Conservation (phyloP, 1,140 invertebrate species). For the Cheumatopsyche charites region DNA sequence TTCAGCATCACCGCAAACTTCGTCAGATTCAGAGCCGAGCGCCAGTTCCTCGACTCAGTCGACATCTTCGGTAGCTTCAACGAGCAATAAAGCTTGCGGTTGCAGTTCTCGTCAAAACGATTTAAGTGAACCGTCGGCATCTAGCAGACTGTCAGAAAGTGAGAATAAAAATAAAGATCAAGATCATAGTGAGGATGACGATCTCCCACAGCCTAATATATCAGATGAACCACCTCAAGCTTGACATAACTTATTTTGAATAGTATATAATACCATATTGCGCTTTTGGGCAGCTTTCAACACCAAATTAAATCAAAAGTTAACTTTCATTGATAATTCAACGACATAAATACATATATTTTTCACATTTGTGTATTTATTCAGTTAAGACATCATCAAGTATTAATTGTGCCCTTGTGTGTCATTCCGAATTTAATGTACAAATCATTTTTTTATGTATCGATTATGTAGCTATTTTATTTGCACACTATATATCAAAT, state of each 20-base stretch:
- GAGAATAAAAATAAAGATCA: slow-evolving; percentile 1
- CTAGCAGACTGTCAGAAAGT: slow-evolving; percentile 1
- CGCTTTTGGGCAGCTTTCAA: slow-evolving; percentile 19
- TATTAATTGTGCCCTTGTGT: too few relatives aligned
- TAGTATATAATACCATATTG: not conserved
- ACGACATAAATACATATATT: too few relatives aligned
- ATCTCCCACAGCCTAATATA: slow-evolving; percentile 55
- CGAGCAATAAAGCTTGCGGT: slow-evolving; percentile 9
- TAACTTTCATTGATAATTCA: too few relatives aligned
- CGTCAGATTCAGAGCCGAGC: not conserved
- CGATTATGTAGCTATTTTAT: too few relatives aligned
- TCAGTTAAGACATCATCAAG: too few relatives aligned
- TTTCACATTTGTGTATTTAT: too few relatives aligned
- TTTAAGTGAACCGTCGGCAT: slow-evolving; percentile 16
- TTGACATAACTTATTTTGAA: slow-evolving; percentile 50
- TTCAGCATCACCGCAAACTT: not conserved
- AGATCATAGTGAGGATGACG: slow-evolving; percentile 35
- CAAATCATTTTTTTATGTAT: not conserved
- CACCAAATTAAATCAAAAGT: not conserved
- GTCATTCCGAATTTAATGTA: slow-evolving; percentile 15
- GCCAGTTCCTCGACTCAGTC: slow-evolving; percentile 3
- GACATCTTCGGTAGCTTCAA: not conserved
- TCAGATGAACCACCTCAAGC: slow-evolving; percentile 60
- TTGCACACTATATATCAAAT: too few relatives aligned
- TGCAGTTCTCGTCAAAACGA: not conserved